A percentile compares a stretch with the other conserved stretches of the same genome.
These are phyloP conservation scores for Pseudochaenichthys georgianus DNA, from an alignment of 2,797 vertebrate species.

Conservation along the genomic window DNA sequence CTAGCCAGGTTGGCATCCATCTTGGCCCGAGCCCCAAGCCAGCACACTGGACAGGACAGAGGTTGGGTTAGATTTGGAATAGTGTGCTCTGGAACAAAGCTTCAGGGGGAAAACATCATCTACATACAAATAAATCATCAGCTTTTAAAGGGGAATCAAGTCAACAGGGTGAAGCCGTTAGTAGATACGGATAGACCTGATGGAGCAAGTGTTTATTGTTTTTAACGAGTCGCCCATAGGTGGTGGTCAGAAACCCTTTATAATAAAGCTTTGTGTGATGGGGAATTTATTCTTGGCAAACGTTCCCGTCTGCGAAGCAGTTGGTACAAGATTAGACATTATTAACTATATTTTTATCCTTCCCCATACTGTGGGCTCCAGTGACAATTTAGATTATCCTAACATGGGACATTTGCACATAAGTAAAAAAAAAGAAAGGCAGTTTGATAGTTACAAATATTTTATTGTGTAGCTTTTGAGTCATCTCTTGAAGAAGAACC, in stretches of 20 bases:
- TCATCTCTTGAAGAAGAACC: neutral
- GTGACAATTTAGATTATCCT: slow-evolving; percentile 15
- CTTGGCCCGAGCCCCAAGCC: slow-evolving; percentile 43
- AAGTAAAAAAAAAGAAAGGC: slow-evolving; percentile 9
- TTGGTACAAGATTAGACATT: slow-evolving; percentile 19
- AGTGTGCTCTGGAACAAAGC: slow-evolving; percentile 43
- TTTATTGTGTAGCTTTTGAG: neutral
- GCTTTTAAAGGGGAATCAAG: slow-evolving; percentile 65
- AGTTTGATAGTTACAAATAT: neutral
- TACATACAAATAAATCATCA: slow-evolving; percentile 62
- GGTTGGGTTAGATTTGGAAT: slow-evolving; percentile 55
- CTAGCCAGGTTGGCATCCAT: slow-evolving; percentile 57
- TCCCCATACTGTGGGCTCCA: slow-evolving; percentile 2
- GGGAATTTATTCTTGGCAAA: slow-evolving; percentile 61
- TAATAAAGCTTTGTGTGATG: slow-evolving; percentile 68
- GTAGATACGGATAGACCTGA: slow-evolving; percentile 61
- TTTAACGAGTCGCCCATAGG: slow-evolving; percentile 62
- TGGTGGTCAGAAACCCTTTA: slow-evolving; percentile 60
- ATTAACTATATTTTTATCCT: neutral
- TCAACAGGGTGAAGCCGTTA: slow-evolving; percentile 54
- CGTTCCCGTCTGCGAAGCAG: slow-evolving; percentile 8
- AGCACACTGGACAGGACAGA: slow-evolving; percentile 51
- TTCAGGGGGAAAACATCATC: slow-evolving; percentile 39
- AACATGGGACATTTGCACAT: neutral
- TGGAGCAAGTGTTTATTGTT: slow-evolving; percentile 64